Base-by-base conservation (phyloP, 2,888 invertebrate species). In the Monopis laevigella region DNA sequence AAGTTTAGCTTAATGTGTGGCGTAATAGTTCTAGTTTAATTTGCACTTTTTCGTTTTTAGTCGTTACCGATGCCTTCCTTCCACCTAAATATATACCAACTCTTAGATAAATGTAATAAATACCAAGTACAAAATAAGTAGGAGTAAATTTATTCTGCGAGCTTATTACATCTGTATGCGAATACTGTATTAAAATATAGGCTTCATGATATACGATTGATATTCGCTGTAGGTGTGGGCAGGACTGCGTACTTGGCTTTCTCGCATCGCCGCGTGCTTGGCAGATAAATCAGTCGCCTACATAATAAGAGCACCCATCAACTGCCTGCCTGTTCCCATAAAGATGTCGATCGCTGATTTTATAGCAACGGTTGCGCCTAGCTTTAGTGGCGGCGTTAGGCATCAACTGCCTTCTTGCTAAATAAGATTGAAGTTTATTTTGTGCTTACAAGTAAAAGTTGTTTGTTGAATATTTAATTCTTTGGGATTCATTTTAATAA, bases 201-300 rank as follows among this genome's bases (percentile, higher is more conserved):
- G 29, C 29, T 13, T 29, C 13, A 29, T n/a, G n/a, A 32, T 30
- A 14, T 12, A 30, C 14, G 30, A 30, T 32, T 32, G 32, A 32
- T 32, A 17, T 29, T 29, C 14, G 16, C 36, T 36, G 13, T 12
- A 26, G 17, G 43, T 40, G 43, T 40, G 30, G 40, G 40, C 11
- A 13, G 40, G 8, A 8, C 24, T 34, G 16, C 34, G 34, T 36
- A 16, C 34, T 14, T 30, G 43, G 36, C 42, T 43, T 47, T 41
- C 43, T 45, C 43, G 44, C 39, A 43, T 45, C 43, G 41, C 45
- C 45, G 43, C 43, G 32, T 39, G 41, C 32, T 32, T 16, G 21
- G 48, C 41, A 36, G 36, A 56, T 74, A 73, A 66, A 73, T 73
- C 71, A 65, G 57, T 59, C 58, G 60, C 74, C 74, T 53, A 73